phyloP scores from a whole-genome alignment of 2,113 vertebrate species.

The Myrmecobius fasciatus region DNA sequence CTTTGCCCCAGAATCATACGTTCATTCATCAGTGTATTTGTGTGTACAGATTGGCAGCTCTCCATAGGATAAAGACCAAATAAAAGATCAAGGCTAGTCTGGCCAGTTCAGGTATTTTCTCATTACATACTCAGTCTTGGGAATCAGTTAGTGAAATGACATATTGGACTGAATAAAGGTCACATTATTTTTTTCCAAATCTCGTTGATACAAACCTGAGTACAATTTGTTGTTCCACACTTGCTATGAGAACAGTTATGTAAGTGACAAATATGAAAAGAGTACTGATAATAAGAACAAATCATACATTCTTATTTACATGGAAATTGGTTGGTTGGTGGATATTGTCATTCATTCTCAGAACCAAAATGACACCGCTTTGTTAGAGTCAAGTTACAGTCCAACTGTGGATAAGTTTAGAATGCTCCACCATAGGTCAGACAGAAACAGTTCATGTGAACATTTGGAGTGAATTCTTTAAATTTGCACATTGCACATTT shows the following conservation, averaged over 20 bases:
- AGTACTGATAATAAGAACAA: not conserved
- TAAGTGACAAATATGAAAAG: not conserved
- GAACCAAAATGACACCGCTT: too few relatives aligned
- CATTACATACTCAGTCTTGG: not conserved
- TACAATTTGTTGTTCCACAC: not conserved
- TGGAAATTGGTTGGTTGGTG: not conserved
- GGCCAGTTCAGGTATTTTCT: not conserved
- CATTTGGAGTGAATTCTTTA: too few relatives aligned
- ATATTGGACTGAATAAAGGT: not conserved
- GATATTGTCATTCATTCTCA: too few relatives aligned
- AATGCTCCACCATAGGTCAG: too few relatives aligned
- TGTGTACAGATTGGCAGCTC: not conserved
- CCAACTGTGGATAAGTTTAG: too few relatives aligned
- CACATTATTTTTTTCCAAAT: not conserved
- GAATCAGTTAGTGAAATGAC: constrained; percentile 10
- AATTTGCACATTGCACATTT: too few relatives aligned
- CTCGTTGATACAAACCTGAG: not conserved
- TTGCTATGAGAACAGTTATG: not conserved
- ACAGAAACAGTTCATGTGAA: too few relatives aligned
- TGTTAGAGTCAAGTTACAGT: too few relatives aligned
- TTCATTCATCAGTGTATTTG: not conserved
- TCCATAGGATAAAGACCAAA: not conserved
- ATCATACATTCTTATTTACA: not conserved
- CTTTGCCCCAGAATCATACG: not conserved
- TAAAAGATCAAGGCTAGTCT: not conserved